Evolutionary conservation across 2,797 vertebrate species (phyloP).

Genomic region (Catamblyrhynchus diadema): DNA sequence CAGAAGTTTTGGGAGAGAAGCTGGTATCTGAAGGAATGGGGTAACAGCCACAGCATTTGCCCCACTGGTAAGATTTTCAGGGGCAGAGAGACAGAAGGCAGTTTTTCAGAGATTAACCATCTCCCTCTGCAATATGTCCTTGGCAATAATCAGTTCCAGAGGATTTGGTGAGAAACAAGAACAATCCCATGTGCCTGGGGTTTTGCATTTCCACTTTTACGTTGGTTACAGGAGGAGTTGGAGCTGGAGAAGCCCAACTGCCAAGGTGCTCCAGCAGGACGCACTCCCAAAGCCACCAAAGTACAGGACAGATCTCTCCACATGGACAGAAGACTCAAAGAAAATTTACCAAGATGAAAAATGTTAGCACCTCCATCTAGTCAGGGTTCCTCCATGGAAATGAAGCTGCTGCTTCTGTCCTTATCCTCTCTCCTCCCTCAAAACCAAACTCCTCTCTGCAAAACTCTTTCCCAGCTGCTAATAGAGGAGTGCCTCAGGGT

Average conservation of each 20-base stretch:
- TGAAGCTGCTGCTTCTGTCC: not conserved
- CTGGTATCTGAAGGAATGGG: not conserved
- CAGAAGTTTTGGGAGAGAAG: not conserved
- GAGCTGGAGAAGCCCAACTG: not conserved
- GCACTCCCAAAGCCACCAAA: not conserved
- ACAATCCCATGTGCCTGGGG: not conserved
- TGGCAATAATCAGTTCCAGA: not conserved
- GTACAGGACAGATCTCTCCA: not conserved
- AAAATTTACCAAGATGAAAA: not conserved
- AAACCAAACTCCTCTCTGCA: not conserved
- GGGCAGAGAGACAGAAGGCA: not conserved
- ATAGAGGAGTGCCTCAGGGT: not conserved
- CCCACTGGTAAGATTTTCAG: not conserved
- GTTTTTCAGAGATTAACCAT: not conserved
- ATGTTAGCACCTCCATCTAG: not conserved
- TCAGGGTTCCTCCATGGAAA: not conserved
- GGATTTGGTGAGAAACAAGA: not conserved
- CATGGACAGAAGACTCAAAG: fast-evolving
- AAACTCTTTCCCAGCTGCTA: not conserved
- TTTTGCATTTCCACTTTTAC: not conserved
- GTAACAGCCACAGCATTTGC: not conserved
- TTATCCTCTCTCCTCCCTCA: not conserved
- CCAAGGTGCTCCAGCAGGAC: not conserved
- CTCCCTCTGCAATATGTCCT: not conserved
- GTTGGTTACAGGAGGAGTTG: not conserved